Base-by-base conservation (phyloP, 2,797 vertebrate genomes). In the Tauraco hartlaubi region DNA sequence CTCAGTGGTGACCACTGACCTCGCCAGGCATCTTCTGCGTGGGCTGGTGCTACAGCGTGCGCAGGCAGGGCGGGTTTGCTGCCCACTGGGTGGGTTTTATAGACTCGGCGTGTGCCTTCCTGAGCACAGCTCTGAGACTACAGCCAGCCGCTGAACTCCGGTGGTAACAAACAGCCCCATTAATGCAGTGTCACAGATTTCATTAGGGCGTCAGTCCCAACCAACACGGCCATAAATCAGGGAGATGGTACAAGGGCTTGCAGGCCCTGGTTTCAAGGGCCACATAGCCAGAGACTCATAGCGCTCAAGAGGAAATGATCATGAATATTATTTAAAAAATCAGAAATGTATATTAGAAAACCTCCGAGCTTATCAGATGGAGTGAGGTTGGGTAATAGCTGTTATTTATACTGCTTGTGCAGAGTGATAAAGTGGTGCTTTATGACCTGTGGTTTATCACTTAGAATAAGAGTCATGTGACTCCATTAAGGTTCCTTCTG, bases 171-270 rank as follows among this genome's bases (percentile, higher is more conserved):
- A 98, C 98, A 98, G 98, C 97, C 98, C 98, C 98, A 98, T 99
- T 99, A 99, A 99, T 98, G 96, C 90, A 89, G 96, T 98, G 98
- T 98, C 98, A 98, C 97, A 98, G 98, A 98, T 98, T 98, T 98
- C 98, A 99, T 99, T 98, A 98, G 98, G 98, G 97, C 94, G 96
- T 98, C 97, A 97, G 98, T 98, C 98, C 97, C 97, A 96, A 96
- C 97, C 97, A 96, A 97, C 96, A 63, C 69, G 97, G 97, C 98
- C 94, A 98, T 99, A 98, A 99, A 99, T 99, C 98, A 99, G 94
- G 91, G 95, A 98, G 98, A 98, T 96, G 98, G 98, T 98, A 98
- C 98, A 97, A 97, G 96, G 97, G 97, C 97, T 98, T 98, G 97
- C 73, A 97, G 98, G 89, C 91, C 91, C 94, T 85, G 91, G 90